These are phyloP conservation scores for Nysson spinosus DNA, from an alignment of 2,888 invertebrate genomes.

Conservation along the genomic window DNA sequence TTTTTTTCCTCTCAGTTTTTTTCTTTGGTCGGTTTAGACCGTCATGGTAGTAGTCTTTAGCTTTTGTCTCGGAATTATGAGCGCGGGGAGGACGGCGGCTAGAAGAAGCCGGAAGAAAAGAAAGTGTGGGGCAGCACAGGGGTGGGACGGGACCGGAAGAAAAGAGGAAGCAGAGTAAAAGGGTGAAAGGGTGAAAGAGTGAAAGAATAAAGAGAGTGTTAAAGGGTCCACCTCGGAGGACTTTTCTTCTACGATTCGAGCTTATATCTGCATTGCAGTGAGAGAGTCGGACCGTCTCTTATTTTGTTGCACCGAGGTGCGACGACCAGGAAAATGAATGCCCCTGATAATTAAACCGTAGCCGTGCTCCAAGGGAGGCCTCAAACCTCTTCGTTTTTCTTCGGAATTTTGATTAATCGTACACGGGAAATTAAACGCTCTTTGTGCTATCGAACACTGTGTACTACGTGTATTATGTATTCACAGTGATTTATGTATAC, in stretches of 20 bases:
- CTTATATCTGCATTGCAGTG: slow-evolving; percentile 49
- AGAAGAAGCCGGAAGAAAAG: neutral
- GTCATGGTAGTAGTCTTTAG: slow-evolving; percentile 19
- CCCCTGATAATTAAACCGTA: slow-evolving; percentile 50
- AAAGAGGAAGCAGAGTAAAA: slow-evolving; percentile 12
- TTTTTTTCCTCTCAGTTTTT: neutral
- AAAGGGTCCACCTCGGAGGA: slow-evolving; percentile 32
- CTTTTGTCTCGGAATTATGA: slow-evolving; percentile 47
- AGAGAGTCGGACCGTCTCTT: slow-evolving; percentile 21
- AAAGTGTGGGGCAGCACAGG: slow-evolving; percentile 9
- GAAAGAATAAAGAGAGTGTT: slow-evolving; percentile 29
- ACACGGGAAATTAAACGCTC: slow-evolving; percentile 49
- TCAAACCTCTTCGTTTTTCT: slow-evolving; percentile 20
- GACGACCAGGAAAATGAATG: slow-evolving; percentile 52
- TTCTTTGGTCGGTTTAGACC: slow-evolving; percentile 1
- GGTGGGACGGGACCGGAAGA: slow-evolving; percentile 6
- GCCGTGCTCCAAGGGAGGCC: slow-evolving; percentile 18
- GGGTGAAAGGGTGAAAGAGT: slow-evolving; percentile 8
- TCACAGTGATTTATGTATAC: neutral
- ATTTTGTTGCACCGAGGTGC: slow-evolving; percentile 50
- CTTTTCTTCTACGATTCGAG: slow-evolving; percentile 42
- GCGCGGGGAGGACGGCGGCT: slow-evolving; percentile 27
- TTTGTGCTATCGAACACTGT: slow-evolving; percentile 3
- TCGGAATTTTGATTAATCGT: slow-evolving; percentile 52
- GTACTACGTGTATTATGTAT: too few relatives aligned